Evolutionary conservation across 37 sponge, comb jelly and placozoan genomes (phyloP).

Genomic region (Trichoplax adhaerens): DNA sequence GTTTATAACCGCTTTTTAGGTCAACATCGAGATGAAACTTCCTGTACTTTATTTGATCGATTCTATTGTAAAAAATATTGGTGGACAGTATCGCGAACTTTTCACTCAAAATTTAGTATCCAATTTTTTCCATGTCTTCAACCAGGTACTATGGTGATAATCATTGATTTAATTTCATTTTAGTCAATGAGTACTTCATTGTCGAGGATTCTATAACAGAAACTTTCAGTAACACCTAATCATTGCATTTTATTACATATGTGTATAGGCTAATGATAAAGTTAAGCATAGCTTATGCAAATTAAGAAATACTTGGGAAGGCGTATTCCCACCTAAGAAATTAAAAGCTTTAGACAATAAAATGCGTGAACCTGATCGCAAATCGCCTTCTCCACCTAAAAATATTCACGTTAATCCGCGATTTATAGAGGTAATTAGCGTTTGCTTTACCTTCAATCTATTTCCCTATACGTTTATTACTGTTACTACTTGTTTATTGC

Average conservation of each 20-base stretch:
- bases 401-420: conserved; percentile 1
- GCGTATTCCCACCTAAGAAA: conserved; percentile 24
- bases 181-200: too few species aligned
- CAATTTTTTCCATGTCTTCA: conserved; percentile 68
- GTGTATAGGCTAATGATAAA: conserved; percentile 39
- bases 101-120: conserved; percentile 46
- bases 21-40: conserved; percentile 42
- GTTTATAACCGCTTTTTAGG: conserved; percentile 17
- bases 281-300: conserved; percentile 42
- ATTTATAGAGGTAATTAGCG: background rate
- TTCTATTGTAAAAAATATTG: conserved; percentile 87
- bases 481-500: too few species aligned
- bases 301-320: conserved; percentile 58
- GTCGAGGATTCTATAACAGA: too few species aligned
- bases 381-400: conserved; percentile 45
- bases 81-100: conserved; percentile 42
- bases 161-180: too few species aligned
- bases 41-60: conserved; percentile 84
- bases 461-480: too few species aligned
- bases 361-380: conserved; percentile 50
- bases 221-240: background rate
- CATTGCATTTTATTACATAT: conserved; percentile 4
- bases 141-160: conserved; percentile 21
- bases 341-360: conserved; percentile 55
- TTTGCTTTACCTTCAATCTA: too few species aligned